phyloP scores from a whole-genome alignment of 2,888 invertebrate species.

The Entomobrya proxima region DNA sequence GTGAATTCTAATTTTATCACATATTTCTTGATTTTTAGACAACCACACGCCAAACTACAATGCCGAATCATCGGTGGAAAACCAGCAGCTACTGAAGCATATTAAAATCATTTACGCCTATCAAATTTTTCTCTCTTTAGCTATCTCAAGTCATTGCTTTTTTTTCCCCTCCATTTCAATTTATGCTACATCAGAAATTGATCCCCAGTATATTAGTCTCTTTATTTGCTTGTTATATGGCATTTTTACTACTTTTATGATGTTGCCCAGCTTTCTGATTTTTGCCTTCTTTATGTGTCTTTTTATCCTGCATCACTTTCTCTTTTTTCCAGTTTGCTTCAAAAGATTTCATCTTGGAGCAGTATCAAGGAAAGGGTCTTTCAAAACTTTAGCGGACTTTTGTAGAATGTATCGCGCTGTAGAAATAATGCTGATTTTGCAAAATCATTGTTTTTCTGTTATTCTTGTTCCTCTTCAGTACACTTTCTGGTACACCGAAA shows the following conservation, averaged over 20 bases:
- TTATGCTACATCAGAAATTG: background rate
- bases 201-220: background rate
- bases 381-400: background rate
- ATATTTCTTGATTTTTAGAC: background rate
- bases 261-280: background rate
- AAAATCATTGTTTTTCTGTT: background rate
- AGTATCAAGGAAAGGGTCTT: background rate
- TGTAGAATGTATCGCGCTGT: background rate
- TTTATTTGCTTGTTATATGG: background rate
- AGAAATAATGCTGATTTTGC: background rate
- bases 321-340: background rate
- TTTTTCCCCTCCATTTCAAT: background rate
- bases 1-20: too few species aligned
- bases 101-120: background rate
- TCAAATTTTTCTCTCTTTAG: background rate
- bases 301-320: background rate
- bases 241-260: background rate
- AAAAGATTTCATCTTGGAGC: background rate
- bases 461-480: slow-evolving; percentile 10
- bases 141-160: background rate
- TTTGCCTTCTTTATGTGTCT: background rate
- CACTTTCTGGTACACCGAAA: background rate
- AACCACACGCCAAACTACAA: background rate
- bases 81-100: background rate
- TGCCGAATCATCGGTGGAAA: background rate